Evolutionary conservation across 2,888 invertebrate genomes (phyloP), one percentile per base, ranked within the genome.

Genomic region (Lasioglossum figueresi): DNA sequence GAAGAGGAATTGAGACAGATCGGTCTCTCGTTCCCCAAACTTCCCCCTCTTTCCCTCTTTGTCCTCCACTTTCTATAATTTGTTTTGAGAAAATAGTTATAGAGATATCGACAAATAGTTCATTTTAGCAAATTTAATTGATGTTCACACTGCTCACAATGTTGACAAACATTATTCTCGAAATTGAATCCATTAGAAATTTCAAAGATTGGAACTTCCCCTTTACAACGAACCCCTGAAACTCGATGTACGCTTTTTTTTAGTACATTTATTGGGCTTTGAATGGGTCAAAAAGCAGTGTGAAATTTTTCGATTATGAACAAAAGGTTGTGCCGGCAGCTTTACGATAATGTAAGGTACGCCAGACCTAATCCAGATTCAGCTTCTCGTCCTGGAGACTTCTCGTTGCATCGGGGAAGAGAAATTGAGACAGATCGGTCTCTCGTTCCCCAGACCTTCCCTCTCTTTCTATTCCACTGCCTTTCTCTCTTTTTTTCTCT

Each of bases 1-100:
- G 59, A n/a, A 43, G 31, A 76, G 76, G 52, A 81, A 86, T 86
- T 71, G 85, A 86, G 86, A 86, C 73, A 63, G 76, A 85, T 79
- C 76, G 77, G 73, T n/a, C 40, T 59, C 52, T 27, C 63, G 59
- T 40, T 37, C 66, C 14, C 45, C 59, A 56, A 37, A n/a, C 70
- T n/a, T 10, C 34, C 34, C 14, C 63, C 16, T 63, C 31, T 16
- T 27, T 16, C 5, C 27, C 27, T 16, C 31, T 63, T 27, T 5
- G 2, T 2, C 8, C 16, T 6, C 37, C 23, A 12, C 66, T 68
- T 10, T 37, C 23, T 68, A 10, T n/a, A 0, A 1, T 2, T 16
- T 10, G n/a, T 52, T 52, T 52, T 23, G 23, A 52, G 52, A n/a
- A 52, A 23, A 52, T 23, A 23, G 23, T 52, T 6, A 2, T 19